Conservation (phyloP, 1,140 invertebrate genomes). For the Lasaia peninsularis region DNA sequence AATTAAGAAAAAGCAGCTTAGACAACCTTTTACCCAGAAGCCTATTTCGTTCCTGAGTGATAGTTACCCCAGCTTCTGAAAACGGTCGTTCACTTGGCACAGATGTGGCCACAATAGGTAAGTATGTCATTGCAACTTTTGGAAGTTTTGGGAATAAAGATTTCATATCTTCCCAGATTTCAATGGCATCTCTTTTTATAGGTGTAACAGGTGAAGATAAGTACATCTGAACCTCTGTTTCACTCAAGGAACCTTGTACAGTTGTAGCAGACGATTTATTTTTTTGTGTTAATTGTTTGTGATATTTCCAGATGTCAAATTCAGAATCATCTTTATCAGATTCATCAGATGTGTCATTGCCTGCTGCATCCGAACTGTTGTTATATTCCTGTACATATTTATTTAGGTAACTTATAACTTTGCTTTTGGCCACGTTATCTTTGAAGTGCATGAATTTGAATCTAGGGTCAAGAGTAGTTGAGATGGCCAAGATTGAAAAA, state of each 20-base stretch:
- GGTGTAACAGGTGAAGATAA: conserved; percentile 24
- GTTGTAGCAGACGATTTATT: conserved; percentile 10
- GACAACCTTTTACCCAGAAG: conserved; percentile 11
- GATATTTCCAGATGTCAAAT: conserved; percentile 13
- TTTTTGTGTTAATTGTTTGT: conserved; percentile 11
- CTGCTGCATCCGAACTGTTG: not conserved
- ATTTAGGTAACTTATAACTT: conserved; percentile 15
- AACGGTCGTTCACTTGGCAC: conserved; percentile 27
- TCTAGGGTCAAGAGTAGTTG: conserved; percentile 6
- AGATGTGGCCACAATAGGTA: conserved; percentile 26
- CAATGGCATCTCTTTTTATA: conserved; percentile 23
- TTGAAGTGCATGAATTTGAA: conserved; percentile 12
- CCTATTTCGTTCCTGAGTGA: conserved; percentile 23
- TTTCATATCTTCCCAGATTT: conserved; percentile 29
- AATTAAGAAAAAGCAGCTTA: conserved; percentile 14
- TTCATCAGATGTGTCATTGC: conserved; percentile 9
- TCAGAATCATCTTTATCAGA: conserved; percentile 16
- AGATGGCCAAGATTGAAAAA: not conserved
- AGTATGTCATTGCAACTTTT: conserved; percentile 22
- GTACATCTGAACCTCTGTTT: conserved; percentile 13
- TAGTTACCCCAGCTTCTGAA: conserved; percentile 25
- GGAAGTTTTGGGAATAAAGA: conserved; percentile 19
- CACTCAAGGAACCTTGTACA: not conserved
- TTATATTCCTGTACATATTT: conserved; percentile 11
- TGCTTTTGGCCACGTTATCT: conserved; percentile 9